Conservation (phyloP, 2,113 vertebrate genomes). For the Myanophis thanlyinensis region DNA sequence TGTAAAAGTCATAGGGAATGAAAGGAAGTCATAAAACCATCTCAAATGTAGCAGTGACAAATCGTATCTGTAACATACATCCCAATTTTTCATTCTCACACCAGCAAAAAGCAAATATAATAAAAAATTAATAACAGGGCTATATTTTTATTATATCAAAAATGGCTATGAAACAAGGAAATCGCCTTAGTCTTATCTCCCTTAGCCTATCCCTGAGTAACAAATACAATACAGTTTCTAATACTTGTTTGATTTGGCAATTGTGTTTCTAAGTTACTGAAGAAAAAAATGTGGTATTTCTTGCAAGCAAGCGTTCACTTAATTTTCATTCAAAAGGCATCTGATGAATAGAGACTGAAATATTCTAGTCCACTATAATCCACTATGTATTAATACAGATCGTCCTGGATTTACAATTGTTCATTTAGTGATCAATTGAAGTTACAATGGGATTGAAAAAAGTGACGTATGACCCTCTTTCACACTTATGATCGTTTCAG, state of each 20-base stretch:
- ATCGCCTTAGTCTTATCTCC: neutral
- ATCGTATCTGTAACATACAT: neutral
- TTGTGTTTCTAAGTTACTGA: neutral
- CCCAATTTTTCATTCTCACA: neutral
- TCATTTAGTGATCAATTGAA: no score
- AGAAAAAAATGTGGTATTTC: neutral
- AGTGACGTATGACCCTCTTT: no score
- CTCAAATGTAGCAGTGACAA: neutral
- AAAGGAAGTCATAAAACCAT: neutral
- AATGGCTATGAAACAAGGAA: neutral
- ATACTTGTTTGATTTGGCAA: neutral
- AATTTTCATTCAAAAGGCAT: neutral
- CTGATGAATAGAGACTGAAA: neutral
- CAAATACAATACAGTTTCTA: neutral
- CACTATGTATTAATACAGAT: neutral
- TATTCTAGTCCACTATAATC: neutral
- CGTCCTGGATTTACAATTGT: no score
- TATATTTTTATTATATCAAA: neutral
- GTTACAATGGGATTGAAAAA: no score
- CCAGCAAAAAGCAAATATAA: neutral
- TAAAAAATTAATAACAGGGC: neutral
- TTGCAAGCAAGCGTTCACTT: neutral
- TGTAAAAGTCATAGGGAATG: neutral
- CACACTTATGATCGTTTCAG: no score
- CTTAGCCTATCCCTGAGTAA: neutral